Conservation (phyloP, 2,888 invertebrate species). For the Matsumyia berberina region DNA sequence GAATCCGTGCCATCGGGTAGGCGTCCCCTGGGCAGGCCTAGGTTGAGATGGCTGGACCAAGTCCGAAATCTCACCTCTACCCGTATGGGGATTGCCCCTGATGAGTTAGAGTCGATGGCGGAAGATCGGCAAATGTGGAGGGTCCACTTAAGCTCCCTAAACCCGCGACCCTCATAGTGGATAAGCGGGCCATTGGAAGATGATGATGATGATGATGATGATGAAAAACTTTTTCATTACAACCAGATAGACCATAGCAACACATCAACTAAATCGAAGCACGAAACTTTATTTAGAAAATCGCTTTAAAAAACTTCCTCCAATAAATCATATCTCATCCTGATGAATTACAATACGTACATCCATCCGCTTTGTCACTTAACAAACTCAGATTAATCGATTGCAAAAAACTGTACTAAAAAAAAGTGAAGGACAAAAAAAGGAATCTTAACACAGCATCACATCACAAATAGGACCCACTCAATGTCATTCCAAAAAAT, state of each 20-base stretch:
- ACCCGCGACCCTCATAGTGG: no score
- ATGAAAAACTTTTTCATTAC: slow-evolving; percentile 12
- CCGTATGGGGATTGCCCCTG: no score
- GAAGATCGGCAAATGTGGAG: no score
- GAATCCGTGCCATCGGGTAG: no score
- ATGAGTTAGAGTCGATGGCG: no score
- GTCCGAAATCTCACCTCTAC: no score
- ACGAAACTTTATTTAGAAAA: slow-evolving; percentile 60
- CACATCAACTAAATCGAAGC: slow-evolving; percentile 59
- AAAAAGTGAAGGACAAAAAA: slow-evolving; percentile 17
- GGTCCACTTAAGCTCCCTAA: no score
- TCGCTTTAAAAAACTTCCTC: slow-evolving; percentile 32
- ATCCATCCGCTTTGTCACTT: slow-evolving; percentile 72
- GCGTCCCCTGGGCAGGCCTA: no score
- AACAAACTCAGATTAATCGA: slow-evolving; percentile 75
- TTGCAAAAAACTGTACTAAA: slow-evolving; percentile 42
- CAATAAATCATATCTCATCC: slow-evolving; percentile 72
- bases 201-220: no score
- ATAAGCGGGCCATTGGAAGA: no score
- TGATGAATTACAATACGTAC: slow-evolving; percentile 73
- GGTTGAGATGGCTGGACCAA: no score
- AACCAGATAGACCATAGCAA: slow-evolving; percentile 33
- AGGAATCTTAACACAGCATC: slow-evolving; percentile 17
- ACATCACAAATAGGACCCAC: slow-evolving; percentile 65
- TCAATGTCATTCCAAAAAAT: slow-evolving; percentile 74